Conservation (phyloP, 2,797 vertebrate genomes). For the Fistularia tabacaria region DNA sequence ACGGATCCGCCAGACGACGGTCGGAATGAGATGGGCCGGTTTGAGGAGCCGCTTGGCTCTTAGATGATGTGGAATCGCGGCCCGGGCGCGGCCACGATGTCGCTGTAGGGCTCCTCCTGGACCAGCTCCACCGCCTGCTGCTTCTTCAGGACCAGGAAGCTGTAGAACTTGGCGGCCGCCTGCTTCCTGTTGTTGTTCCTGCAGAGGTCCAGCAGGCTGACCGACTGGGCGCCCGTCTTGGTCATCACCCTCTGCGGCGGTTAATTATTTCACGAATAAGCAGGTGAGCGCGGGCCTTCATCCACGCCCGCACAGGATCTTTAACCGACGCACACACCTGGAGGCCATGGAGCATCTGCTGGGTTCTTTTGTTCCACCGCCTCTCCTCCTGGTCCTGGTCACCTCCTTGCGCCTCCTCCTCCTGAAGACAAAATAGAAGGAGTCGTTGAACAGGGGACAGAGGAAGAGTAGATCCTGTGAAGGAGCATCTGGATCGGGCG, state of each 20-base stretch:
- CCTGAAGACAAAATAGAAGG: conserved; percentile 44
- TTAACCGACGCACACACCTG: conserved; percentile 73
- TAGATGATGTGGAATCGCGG: conserved; percentile 95
- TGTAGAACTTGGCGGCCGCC: conserved; percentile 99
- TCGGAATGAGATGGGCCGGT: conserved; percentile 81
- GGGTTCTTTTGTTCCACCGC: conserved; percentile 98
- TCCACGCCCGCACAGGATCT: too few species aligned
- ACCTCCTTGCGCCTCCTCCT: conserved; percentile 87
- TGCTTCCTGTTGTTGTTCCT: conserved; percentile 97
- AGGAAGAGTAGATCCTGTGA: too few species aligned
- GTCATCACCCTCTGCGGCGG: conserved; percentile 87
- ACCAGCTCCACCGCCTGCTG: conserved; percentile 96
- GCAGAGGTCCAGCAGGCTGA: conserved; percentile 95
- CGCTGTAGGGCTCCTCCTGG: conserved; percentile 94
- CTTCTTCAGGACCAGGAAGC: conserved; percentile 98
- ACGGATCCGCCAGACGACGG: conserved; percentile 68
- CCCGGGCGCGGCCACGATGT: conserved; percentile 96
- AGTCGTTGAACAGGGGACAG: conserved; percentile 1
- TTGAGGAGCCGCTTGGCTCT: conserved; percentile 62
- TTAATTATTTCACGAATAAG: too few species aligned
- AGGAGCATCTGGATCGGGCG: too few species aligned
- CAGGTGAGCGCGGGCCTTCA: too few species aligned
- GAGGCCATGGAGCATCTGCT: conserved; percentile 98
- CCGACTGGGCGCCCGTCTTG: conserved; percentile 94
- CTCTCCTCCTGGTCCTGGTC: conserved; percentile 98